Base-by-base conservation (phyloP, 2,113 vertebrate genomes). In the Heterotis niloticus region DNA sequence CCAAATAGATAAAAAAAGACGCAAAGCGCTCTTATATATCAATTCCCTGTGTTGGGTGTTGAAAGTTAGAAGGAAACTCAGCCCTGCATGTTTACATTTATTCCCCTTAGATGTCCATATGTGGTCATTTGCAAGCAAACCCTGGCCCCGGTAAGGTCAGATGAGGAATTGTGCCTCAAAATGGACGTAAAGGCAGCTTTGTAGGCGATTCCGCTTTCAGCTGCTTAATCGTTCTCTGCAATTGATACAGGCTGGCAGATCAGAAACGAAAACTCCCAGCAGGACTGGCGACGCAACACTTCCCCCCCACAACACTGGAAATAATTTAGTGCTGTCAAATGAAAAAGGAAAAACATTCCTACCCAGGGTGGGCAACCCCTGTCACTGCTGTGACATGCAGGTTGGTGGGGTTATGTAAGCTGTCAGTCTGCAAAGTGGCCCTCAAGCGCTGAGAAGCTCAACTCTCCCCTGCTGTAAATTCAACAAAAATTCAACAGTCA, bases 301-400 rank as follows among this genome's bases (percentile, higher is more conserved):
- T 44, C 34, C 34, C 34, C 34, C 3, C 34, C 34, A 71, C 56
- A 62, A 78, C 67, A 78, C 44, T 78, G 77, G 60, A 71, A 78
- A 70, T 78, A 69, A 78, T 78, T 69, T 78, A 78, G 64, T 68
- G 76, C 76, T 78, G 76, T 78, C 76, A 78, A 69, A 69, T 70
- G 70, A 62, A 67, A 68, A 78, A 71, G 56, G 62, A 71, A 71
- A 60, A 71, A 71, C 77, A 78, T 62, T 71, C 67, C 56, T 78
- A 69, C 77, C 77, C 66, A 62, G 67, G 56, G 77, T 70, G 54
- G 26, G n/a, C 57, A 23, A 71, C 18, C 54, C 66, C 52, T 52
- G 17, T 78, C 64, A 59, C 18, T 4, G 64, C 52, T 59, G 54
- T 78, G 76, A 78, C 76, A 57, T 34, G 76, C 76, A 20, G 76